These are phyloP conservation scores for Cremastobaeus sp. DNA, from an alignment of 2,888 invertebrate species.

Conservation along the genomic window DNA sequence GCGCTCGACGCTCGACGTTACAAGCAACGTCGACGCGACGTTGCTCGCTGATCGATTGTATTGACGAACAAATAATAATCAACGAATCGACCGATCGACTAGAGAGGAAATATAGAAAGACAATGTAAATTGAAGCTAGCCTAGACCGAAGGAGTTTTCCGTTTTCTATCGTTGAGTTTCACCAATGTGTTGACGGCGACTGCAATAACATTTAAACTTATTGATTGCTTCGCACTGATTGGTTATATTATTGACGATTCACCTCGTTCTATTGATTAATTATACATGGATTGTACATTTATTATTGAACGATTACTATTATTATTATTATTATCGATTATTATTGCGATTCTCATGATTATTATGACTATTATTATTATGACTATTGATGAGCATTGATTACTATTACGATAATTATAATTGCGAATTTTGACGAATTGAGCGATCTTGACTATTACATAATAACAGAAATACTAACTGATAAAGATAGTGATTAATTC, in stretches of 20 bases:
- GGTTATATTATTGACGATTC: constrained; percentile 56
- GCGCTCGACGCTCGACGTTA: background rate
- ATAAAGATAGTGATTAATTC: constrained; percentile 77
- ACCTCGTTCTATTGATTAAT: constrained; percentile 51
- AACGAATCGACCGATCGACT: constrained; percentile 31
- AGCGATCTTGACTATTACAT: constrained; percentile 74
- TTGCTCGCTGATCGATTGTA: background rate
- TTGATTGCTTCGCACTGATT: constrained; percentile 64
- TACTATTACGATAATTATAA: constrained; percentile 60
- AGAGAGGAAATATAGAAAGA: constrained; percentile 47
- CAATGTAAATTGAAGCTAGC: constrained; percentile 53
- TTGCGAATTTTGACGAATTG: constrained; percentile 65
- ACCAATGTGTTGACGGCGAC: constrained; percentile 70
- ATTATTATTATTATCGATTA: constrained; percentile 55
- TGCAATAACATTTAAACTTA: constrained; percentile 70
- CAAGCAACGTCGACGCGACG: background rate
- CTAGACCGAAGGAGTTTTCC: constrained; percentile 63
- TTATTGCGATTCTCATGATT: constrained; percentile 57
- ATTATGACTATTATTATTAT: constrained; percentile 46
- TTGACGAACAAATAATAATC: constrained; percentile 4
- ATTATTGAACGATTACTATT: constrained; percentile 49
- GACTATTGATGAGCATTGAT: constrained; percentile 59
- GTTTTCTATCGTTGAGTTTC: constrained; percentile 75
- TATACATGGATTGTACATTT: constrained; percentile 57
- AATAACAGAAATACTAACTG: constrained; percentile 75